Evolutionary conservation across 2,113 vertebrate species (phyloP).

Genomic region (Oncorhynchus tshawytscha): DNA sequence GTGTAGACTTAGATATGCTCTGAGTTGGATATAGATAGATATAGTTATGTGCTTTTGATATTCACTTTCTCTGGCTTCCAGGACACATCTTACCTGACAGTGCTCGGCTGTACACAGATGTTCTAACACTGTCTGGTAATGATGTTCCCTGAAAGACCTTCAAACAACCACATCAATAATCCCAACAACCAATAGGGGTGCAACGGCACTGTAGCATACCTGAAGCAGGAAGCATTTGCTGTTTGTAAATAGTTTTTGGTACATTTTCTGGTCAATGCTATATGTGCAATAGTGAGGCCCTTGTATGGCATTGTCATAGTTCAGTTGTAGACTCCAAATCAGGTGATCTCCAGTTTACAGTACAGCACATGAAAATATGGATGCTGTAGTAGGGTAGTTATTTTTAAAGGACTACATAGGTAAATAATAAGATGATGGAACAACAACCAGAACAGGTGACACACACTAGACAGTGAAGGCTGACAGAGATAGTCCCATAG

Average conservation of each 20-base stretch:
- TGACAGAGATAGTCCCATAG: not conserved
- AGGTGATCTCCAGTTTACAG: not conserved
- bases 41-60: not conserved
- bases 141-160: constrained; percentile 83
- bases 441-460: not conserved
- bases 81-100: constrained; percentile 89
- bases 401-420: not conserved
- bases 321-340: not conserved
- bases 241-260: not conserved
- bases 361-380: not conserved
- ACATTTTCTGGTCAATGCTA: no score
- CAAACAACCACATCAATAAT: constrained; percentile 8
- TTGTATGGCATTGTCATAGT: not conserved
- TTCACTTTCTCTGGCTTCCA: constrained; percentile 63
- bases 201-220: no score
- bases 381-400: not conserved
- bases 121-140: constrained; percentile 98
- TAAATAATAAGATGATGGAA: not conserved
- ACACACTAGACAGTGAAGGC: not conserved
- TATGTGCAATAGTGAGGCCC: no score
- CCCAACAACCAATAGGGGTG: not conserved
- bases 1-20: not conserved
- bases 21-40: not conserved
- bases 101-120: constrained; percentile 79
- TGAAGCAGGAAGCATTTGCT: not conserved